Evolutionary conservation across 2,797 vertebrate species (phyloP), one percentile per base, ranked within the genome.

Genomic region (Lagorchestes hirsutus): DNA sequence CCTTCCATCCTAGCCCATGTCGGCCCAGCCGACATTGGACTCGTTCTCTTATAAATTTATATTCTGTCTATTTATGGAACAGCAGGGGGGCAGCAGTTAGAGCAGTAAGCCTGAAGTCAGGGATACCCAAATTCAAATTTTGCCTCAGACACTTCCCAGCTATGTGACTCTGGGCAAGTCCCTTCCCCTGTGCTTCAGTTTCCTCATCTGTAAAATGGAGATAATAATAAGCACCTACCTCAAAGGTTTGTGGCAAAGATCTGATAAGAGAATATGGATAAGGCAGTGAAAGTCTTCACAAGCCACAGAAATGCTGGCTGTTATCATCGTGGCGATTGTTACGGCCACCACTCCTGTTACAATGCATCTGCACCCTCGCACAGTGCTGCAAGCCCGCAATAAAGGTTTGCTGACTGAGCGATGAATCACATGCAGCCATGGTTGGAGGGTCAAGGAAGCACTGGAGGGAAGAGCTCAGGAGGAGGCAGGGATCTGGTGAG

Each of bases 291-390:
- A 10, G 18, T n/a, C 67, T 22, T 29, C 22, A 6, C 14, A 5
- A 1, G 62, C 34, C 5, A 6, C 6, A 24, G 67, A 74, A n/a
- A 67, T 67, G 34, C 13, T 14, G 34, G 62, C 58, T 59, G 4
- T 1, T 5, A 14, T 14, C 5, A 16, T 8, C 1, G 1, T 14
- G 34, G 4, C 1, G 4, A 29, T 1, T 14, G 9, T 10, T 29
- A 55, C 3, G 2, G 27, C 27, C 24, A 29, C 11, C 28, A 11
- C 28, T 59, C 29, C 58, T 1, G 12, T 34, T 24, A 31, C 11
- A 67, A 16, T 6, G 5, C 18, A n/a, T n/a, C 13, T n/a, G 14
- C 16, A 18, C 14, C 62, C 62, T n/a, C n/a, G 5, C 34, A 5
- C 14, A 6, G 62, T 10, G 5, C 13, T 62, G 31, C 31, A 62